Evolutionary conservation across 2,888 invertebrate species (phyloP), one percentile per base, ranked within the genome.

Genomic region (Meloe dianella): DNA sequence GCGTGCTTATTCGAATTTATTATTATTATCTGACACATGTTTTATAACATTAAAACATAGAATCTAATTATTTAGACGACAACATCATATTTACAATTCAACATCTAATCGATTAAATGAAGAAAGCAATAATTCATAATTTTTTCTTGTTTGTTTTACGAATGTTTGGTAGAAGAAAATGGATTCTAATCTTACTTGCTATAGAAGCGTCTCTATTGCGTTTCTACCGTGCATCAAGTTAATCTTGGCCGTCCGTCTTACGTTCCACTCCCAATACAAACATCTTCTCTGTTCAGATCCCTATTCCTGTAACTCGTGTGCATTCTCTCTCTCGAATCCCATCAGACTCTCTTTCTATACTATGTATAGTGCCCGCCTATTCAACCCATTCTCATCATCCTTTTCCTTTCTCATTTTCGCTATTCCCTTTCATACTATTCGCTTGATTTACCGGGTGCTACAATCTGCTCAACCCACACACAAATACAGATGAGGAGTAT

Each of bases 361-460:
- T 22, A 51, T 12, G 10, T 47, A 51, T 12, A 24, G 24, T 10
- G 51, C 22, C 68, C 65, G 41, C 58, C 56, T 63, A 66, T 66
- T 66, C 68, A 41, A 68, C 75, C 73, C 72, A 71, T 75, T 74
- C 72, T 74, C 74, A 73, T 75, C 73, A 74, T 75, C 72, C 75
- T 73, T 72, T 76, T 75, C 75, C 73, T 74, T 72, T 74, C 77
- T 71, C 75, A 74, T 75, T 75, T 71, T 73, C 74, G 74, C 73
- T 68, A 71, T 75, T 76, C 74, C 73, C 74, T 73, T 71, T 74
- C 72, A 68, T 70, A 67, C 74, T 67, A 72, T 76, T 75, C 73
- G 73, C 67, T 73, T 77, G 77, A 77, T 78, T 78, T 78, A 78
- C 74, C 74, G 73, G 71, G 71, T 74, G 75, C 75, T 75, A 71